Evolutionary conservation across 2,888 invertebrate genomes (phyloP).

Genomic region (Argyra leucocephala): DNA sequence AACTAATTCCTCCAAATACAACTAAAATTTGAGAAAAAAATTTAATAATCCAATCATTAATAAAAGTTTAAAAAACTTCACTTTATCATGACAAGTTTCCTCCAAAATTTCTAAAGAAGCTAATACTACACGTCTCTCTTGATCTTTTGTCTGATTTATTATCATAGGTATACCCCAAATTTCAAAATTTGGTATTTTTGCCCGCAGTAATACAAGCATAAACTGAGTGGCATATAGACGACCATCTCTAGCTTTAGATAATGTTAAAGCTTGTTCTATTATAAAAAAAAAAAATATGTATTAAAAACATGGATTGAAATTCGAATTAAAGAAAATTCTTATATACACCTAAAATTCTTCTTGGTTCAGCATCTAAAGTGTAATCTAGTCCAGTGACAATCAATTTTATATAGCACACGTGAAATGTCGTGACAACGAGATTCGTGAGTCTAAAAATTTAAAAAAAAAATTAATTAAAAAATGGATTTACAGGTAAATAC

Average conservation of each 20-base stretch:
- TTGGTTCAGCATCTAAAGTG: constrained; percentile 59
- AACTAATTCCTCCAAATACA: constrained; percentile 66
- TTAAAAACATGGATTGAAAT: neutral
- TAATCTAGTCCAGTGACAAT: constrained; percentile 89
- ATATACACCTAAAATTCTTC: constrained; percentile 48
- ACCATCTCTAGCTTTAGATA: constrained; percentile 45
- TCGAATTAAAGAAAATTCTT: neutral
- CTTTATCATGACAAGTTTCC: constrained; percentile 86
- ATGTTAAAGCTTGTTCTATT: constrained; percentile 43
- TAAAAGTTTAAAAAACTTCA: constrained; percentile 35
- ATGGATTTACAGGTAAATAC: neutral
- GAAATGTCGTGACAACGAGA: constrained; percentile 70
- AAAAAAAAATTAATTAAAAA: neutral
- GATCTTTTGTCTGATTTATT: constrained; percentile 75
- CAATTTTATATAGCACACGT: constrained; percentile 87
- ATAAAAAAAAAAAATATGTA: constrained; percentile 8
- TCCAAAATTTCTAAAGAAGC: constrained; percentile 75
- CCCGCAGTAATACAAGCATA: constrained; percentile 73
- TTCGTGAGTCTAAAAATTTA: constrained; percentile 57
- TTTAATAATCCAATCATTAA: neutral
- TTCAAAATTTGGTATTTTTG: constrained; percentile 59
- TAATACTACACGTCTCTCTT: constrained; percentile 66
- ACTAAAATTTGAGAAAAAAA: constrained; percentile 40
- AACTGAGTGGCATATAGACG: constrained; percentile 87
- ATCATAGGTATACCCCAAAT: constrained; percentile 82